Base-by-base conservation (phyloP, 2,888 invertebrate genomes). In the Hydropsyche betteni region DNA sequence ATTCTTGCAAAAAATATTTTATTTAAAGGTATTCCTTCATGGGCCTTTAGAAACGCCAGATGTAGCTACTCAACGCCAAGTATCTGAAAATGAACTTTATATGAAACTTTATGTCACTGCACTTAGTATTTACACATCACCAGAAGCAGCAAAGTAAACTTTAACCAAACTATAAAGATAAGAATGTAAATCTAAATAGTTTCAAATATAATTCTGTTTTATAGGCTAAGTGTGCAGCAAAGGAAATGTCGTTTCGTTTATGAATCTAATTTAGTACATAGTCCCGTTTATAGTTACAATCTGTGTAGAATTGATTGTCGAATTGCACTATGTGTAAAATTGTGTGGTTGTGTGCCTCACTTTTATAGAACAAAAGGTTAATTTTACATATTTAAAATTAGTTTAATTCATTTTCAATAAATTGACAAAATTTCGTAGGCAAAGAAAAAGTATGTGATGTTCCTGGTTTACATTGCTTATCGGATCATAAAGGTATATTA, bases 241-340 rank as follows among this genome's bases (percentile, higher is more conserved):
- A 88, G 93, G 69, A 89, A 91, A 76, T 94, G 93, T 81, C 89
- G 91, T 55, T 92, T 91, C 80, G 85, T 86, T n/a, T 83, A 89
- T 77, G 94, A 94, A 82, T 90, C 90, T 74, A 88, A 89, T 53
- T 84, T 93, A 75, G 82, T 85, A 74, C 91, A 92, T 79, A 91
- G 90, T 80, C 89, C 93, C 0, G 88, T 92, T 51, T 94, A 94
- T 83, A 90, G 91, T 2, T 91, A 89, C 80, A 90, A 89, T 0
- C 84, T 92, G 82, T 94, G 94, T 80, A 85, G 90, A 7, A 90
- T 91, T 84, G 92, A 94, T 81, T 94, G 94, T 80, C 88, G 93
- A 51, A 89, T 91, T 80, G 84, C 84, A 7, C 83, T 91, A 38
- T 89, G 91, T 44, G 83, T 90, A 7, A 85, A 88, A 76, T 84